Evolutionary conservation across 2,888 invertebrate genomes (phyloP).

Genomic region (Punctoribates punctum): DNA sequence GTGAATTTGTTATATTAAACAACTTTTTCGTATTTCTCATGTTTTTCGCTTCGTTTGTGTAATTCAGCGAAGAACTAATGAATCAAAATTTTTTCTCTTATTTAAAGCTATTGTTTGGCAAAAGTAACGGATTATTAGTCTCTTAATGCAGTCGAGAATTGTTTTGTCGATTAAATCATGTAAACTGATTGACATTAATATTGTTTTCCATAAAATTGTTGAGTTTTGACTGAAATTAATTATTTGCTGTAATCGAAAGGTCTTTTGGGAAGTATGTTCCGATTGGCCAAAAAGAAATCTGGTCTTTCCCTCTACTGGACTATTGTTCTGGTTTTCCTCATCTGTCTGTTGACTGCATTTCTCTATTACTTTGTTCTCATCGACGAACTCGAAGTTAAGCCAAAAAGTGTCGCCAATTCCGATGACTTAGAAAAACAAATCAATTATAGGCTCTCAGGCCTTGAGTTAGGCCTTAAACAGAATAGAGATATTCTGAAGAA

Average conservation of each 20-base stretch:
- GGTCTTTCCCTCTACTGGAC: slow-evolving; percentile 15
- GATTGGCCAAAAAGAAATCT: slow-evolving; percentile 20
- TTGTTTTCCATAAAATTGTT: no score
- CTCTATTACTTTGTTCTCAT: slow-evolving; percentile 27
- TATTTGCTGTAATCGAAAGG: neutral
- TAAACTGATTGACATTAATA: no score
- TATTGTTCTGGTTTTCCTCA: slow-evolving; percentile 12
- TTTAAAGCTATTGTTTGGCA: no score
- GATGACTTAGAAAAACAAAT: slow-evolving; percentile 35
- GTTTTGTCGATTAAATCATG: no score
- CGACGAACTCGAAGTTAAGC: slow-evolving; percentile 29
- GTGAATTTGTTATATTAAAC: no score
- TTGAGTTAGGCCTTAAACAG: slow-evolving; percentile 42
- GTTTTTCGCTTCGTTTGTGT: no score
- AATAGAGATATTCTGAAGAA: slow-evolving; percentile 41
- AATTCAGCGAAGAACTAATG: no score
- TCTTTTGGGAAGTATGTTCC: slow-evolving; percentile 18
- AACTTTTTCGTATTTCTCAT: no score
- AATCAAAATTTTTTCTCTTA: no score
- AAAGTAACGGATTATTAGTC: no score
- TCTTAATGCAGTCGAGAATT: no score
- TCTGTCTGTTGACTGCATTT: slow-evolving; percentile 13
- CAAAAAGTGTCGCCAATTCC: neutral
- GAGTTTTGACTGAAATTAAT: no score
- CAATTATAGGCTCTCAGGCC: slow-evolving; percentile 28